Base-by-base conservation (phyloP, 2,888 invertebrate species). In the Hanleya hanleyi region DNA sequence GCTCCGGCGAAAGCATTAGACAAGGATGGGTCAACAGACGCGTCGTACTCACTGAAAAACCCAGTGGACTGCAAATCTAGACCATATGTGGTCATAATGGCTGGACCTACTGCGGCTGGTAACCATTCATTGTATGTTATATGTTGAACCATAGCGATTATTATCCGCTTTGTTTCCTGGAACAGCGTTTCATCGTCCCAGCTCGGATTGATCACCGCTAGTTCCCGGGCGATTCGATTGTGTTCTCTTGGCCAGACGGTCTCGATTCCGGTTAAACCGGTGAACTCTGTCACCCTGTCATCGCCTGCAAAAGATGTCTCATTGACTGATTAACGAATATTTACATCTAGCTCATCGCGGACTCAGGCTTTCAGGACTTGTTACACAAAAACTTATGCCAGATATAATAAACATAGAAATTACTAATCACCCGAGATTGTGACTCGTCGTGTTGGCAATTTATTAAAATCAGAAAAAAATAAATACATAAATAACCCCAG, bases 181-280 rank as follows among this genome's bases (percentile, higher is more conserved):
- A 94, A 97, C 22, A 96, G 90, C 68, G 94, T 94, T 71, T 97
- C 96, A 87, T 97, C 96, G 69, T 92, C 91, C 97, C 96, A 97
- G n/a, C 91, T 86, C 0, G 95, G 94, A 92, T 97, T 96, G 6
- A 94, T 76, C n/a, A n/a, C n/a, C n/a, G n/a, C n/a, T 26, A 57
- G 57, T 4, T 29, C 26, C 9, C 29, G 85, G 0, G 96, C 96
- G 29, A 97, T 83, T 2, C 92, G 91, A 90, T 97, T 97, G 91
- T 97, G 97, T 76, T 97, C 95, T 0, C 97, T 92, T 5, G 95
- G 94, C 94, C 95, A 95, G 67, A 97, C 89, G 73, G 96, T 91
- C 88, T 97, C 96, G 94, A 97, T 94, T 0, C 95, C 94, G 1
- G 96, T 96, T 9, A 97, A 90, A 80, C 96, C 94, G 0, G 95